Evolutionary conservation across 2,888 invertebrate genomes (phyloP), one percentile per base, ranked within the genome.

Genomic region (Mamestra brassicae): DNA sequence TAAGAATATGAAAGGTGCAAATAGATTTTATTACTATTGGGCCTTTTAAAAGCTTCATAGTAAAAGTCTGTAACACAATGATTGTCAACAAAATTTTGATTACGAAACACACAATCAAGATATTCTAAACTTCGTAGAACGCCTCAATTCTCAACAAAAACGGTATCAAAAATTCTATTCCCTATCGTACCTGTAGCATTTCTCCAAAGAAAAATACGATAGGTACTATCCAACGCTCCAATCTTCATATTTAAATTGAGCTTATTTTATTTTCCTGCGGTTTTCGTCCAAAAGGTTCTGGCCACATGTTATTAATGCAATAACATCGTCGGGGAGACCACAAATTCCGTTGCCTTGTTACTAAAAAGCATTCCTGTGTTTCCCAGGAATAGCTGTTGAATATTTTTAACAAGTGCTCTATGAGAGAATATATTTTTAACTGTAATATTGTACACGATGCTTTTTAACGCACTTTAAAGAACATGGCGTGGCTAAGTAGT

Each of bases 311-410:
- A 60, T 71, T 71, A 55, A 70, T 80, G 73, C 72, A 75, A 77
- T 83, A 74, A 60, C 55, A 71, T 80, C 68, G 73, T 85, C 68
- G 52, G 26, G 47, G 71, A 64, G 10, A 74, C 84, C 84, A 83
- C 86, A 75, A 79, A 84, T 85, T 76, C 76, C 71, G 47, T 63
- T 45, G 52, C 64, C 61, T 64, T 74, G 64, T 70, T 64, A 76
- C 68, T 85, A 77, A 80, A 84, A 84, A 84, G 84, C 80, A 85
- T 85, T 84, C 84, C 73, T 71, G 75, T 84, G 84, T 84, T 76
- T 52, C 3, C 47, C 71, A 74, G 69, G 50, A 71, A 80, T 74
- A 67, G 73, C 73, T 75, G 66, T 75, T 76, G 83, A 74, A 83
- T 85, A 85, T 83, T 73, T 61, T 70, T 83, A 63, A 68, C 71